Evolutionary conservation across 2,113 vertebrate species (phyloP).

Genomic region (Lathamus discolor): DNA sequence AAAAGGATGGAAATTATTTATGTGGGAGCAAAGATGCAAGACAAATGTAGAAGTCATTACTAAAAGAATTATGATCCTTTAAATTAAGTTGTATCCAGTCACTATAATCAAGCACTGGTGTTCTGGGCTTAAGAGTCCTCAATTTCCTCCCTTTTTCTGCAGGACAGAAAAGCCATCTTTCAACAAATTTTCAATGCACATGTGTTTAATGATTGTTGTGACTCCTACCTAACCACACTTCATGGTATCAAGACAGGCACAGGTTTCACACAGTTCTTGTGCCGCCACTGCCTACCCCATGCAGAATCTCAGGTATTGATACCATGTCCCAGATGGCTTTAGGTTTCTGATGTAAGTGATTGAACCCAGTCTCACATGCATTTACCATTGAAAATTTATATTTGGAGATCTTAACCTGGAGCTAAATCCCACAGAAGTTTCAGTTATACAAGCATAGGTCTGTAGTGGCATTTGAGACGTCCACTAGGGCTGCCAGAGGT

Average conservation of each 20-base stretch:
- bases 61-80: neutral
- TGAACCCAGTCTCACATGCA: neutral
- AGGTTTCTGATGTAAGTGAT: neutral
- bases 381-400: neutral
- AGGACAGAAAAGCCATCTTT: neutral
- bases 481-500: neutral
- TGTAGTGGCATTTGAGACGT: neutral
- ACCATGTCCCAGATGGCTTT: neutral
- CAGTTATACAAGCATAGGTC: rapidly evolving
- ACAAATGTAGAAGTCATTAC: neutral
- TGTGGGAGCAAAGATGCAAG: neutral
- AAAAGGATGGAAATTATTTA: neutral
- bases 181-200: neutral
- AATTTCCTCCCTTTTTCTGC: neutral
- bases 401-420: neutral
- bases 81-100: neutral
- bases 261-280: neutral
- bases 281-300: neutral
- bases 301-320: neutral
- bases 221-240: neutral
- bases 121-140: neutral
- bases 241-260: neutral
- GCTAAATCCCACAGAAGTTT: neutral
- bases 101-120: neutral
- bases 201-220: neutral